Evolutionary conservation across 2,797 vertebrate genomes (phyloP).

Genomic region (Chelidonichthys spinosus): DNA sequence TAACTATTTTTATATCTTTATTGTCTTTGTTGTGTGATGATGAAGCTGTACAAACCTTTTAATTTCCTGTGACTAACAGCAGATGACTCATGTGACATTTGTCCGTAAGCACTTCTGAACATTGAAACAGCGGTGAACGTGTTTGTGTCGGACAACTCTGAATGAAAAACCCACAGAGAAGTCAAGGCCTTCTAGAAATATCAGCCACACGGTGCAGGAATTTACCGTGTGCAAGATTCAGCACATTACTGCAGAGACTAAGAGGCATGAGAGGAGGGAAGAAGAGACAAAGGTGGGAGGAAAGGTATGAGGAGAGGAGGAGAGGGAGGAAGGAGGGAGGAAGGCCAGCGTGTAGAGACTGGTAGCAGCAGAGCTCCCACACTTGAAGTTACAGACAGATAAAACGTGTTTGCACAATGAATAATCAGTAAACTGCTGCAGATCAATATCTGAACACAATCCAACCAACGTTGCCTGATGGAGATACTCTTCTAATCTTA

Average conservation of each 20-base stretch:
- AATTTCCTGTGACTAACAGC: too few relatives aligned
- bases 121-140: too few relatives aligned
- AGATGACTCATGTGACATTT: too few relatives aligned
- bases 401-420: slow-evolving; percentile 11
- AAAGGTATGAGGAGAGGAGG: slow-evolving; percentile 34
- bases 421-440: too few relatives aligned
- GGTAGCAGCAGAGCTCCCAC: slow-evolving; percentile 27
- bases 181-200: slow-evolving; percentile 14
- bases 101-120: too few relatives aligned
- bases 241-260: slow-evolving; percentile 53
- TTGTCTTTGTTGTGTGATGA: too few relatives aligned
- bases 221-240: slow-evolving; percentile 65
- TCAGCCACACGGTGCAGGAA: slow-evolving; percentile 44
- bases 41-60: too few relatives aligned
- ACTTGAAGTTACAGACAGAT: slow-evolving; percentile 17
- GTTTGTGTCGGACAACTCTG: too few relatives aligned
- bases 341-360: slow-evolving; percentile 69
- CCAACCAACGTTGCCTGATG: too few relatives aligned
- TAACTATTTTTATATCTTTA: too few relatives aligned
- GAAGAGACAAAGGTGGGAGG: neutral
- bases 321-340: slow-evolving; percentile 25
- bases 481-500: too few relatives aligned
- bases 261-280: neutral
- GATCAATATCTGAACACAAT: too few relatives aligned
- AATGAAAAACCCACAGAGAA: neutral